Conservation (phyloP, 1,140 invertebrate genomes). For the Drosophila lini region DNA sequence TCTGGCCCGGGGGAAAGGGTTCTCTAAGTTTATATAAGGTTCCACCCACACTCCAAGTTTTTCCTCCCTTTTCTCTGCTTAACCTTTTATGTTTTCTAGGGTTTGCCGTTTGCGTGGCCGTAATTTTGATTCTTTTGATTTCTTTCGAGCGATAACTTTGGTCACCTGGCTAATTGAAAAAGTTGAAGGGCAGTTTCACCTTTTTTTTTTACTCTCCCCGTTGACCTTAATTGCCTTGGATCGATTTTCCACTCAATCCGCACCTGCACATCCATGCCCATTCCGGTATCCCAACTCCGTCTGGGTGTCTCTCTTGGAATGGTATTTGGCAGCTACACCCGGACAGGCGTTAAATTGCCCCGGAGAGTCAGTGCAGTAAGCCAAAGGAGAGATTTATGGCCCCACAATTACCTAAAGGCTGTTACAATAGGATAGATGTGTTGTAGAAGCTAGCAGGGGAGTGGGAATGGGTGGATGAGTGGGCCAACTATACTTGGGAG, state of each 20-base stretch:
- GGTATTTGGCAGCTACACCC: constrained; percentile 27
- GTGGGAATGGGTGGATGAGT: not conserved
- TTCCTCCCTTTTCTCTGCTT: not conserved
- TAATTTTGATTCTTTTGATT: constrained; percentile 64
- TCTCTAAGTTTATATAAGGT: constrained; percentile 11
- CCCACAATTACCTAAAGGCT: constrained; percentile 64
- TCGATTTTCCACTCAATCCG: constrained; percentile 63
- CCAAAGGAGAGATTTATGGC: constrained; percentile 69
- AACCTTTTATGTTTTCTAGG: constrained; percentile 3
- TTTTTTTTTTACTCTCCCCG: constrained; percentile 4
- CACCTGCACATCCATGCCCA: constrained; percentile 36
- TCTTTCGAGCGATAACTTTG: constrained; percentile 68
- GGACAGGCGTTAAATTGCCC: constrained; percentile 61
- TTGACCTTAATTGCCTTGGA: constrained; percentile 72
- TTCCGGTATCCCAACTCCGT: constrained; percentile 16
- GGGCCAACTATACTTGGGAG: constrained; percentile 30
- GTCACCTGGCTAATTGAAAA: constrained; percentile 74
- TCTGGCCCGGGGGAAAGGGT: constrained; percentile 5
- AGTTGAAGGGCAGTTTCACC: constrained; percentile 65
- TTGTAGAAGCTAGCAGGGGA: not conserved
- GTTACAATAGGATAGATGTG: constrained; percentile 24
- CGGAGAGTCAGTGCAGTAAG: constrained; percentile 50
- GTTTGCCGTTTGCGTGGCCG: constrained; percentile 31
- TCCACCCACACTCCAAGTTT: too few species aligned
- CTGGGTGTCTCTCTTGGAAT: constrained; percentile 52